These are phyloP conservation scores for Abrostola triplasia DNA, from an alignment of 2,888 invertebrate genomes.

Conservation along the genomic window DNA sequence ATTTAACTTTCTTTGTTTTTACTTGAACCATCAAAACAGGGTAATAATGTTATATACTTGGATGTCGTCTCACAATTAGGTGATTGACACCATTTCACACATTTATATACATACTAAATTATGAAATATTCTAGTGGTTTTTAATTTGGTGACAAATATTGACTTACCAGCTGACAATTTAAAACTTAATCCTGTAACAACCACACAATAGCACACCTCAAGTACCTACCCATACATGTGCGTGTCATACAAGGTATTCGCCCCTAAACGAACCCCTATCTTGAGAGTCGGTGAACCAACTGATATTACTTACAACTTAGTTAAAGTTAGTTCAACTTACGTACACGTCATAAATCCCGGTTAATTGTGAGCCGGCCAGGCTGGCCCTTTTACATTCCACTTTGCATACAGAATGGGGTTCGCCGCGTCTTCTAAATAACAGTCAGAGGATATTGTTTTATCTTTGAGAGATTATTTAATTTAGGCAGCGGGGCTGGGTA, in stretches of 20 bases:
- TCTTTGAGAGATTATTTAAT: neutral
- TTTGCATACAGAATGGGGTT: constrained; percentile 29
- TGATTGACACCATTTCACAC: too few relatives aligned
- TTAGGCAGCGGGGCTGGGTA: too few relatives aligned
- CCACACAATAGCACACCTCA: neutral
- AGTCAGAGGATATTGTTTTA: neutral
- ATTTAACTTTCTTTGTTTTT: too few relatives aligned
- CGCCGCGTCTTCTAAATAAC: neutral
- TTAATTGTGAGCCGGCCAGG: constrained; percentile 55
- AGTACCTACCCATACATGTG: neutral
- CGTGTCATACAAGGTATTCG: neutral
- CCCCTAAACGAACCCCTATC: constrained; percentile 5
- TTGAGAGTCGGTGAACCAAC: constrained; percentile 6
- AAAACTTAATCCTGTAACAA: neutral
- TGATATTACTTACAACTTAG: constrained; percentile 46
- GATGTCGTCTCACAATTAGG: too few relatives aligned
- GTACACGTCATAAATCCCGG: constrained; percentile 54
- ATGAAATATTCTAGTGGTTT: too few relatives aligned
- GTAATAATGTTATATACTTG: too few relatives aligned
- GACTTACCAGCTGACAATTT: too few relatives aligned
- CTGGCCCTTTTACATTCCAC: constrained; percentile 42
- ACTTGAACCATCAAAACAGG: too few relatives aligned
- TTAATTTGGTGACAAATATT: too few relatives aligned
- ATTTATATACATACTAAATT: too few relatives aligned
- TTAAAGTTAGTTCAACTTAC: constrained; percentile 35